These are phyloP conservation scores for Drosophila orosa DNA, from an alignment of 1,140 invertebrate genomes.

Conservation along the genomic window DNA sequence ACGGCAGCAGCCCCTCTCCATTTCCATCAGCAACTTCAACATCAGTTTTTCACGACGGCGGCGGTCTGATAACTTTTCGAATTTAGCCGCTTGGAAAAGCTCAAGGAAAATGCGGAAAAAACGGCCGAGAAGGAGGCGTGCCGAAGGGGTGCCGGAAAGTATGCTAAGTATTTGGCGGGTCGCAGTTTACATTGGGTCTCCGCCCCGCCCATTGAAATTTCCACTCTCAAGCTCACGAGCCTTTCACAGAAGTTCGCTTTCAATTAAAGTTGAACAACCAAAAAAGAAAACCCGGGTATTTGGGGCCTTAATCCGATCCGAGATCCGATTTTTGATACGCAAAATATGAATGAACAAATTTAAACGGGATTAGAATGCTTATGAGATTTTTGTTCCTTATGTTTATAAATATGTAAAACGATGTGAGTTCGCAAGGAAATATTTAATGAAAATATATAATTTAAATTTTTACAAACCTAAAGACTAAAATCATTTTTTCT, in stretches of 20 bases:
- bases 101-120: slow-evolving; percentile 19
- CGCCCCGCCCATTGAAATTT: neutral
- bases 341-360: slow-evolving; percentile 13
- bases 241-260: slow-evolving; percentile 38
- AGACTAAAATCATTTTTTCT: too few species aligned
- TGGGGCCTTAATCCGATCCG: slow-evolving; percentile 26
- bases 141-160: slow-evolving; percentile 29
- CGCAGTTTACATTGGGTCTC: neutral
- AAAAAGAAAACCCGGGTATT: slow-evolving; percentile 18
- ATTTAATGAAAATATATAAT: neutral
- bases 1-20: neutral
- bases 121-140: neutral
- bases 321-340: slow-evolving; percentile 22
- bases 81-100: slow-evolving; percentile 47
- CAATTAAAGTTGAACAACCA: slow-evolving; percentile 32
- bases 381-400: neutral
- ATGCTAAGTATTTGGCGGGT: slow-evolving; percentile 41
- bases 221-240: slow-evolving; percentile 7
- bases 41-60: slow-evolving; percentile 12
- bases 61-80: slow-evolving; percentile 62
- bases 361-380: neutral
- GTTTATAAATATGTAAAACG: neutral
- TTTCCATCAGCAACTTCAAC: slow-evolving; percentile 23
- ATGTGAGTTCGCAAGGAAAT: too few species aligned
- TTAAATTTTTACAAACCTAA: neutral